A percentile compares a stretch with the other conserved stretches of the same genome.
Evolutionary conservation across 2,797 vertebrate genomes (phyloP).

Genomic region (Spinus olivaceus): DNA sequence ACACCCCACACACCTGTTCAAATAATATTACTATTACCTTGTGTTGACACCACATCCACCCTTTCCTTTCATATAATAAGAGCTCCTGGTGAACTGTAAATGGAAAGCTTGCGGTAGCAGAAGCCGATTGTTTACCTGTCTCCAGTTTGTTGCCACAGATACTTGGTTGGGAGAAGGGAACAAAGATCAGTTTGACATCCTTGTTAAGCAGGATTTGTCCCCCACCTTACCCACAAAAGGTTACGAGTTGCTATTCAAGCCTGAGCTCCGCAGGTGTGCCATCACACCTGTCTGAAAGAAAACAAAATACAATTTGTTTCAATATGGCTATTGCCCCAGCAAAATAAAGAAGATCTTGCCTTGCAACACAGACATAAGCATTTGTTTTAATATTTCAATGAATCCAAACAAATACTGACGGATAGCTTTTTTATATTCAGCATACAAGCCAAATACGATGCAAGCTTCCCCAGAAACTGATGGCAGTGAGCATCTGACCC

Average conservation of each 20-base stretch:
- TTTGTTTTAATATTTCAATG: slow-evolving; percentile 58
- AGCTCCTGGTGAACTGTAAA: slow-evolving; percentile 73
- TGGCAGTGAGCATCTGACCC: not conserved
- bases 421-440: not conserved
- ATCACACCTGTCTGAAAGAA: slow-evolving; percentile 69
- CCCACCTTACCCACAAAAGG: slow-evolving; percentile 60
- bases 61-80: slow-evolving; percentile 77
- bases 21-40: slow-evolving; percentile 75
- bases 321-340: slow-evolving; percentile 31
- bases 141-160: slow-evolving; percentile 59
- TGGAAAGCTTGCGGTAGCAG: slow-evolving; percentile 72
- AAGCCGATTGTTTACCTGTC: slow-evolving; percentile 57
- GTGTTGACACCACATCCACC: slow-evolving; percentile 69
- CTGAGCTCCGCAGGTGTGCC: slow-evolving; percentile 69
- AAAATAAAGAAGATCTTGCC: slow-evolving; percentile 58
- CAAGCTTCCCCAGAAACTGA: not conserved
- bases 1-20: slow-evolving; percentile 79
- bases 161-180: slow-evolving; percentile 44
- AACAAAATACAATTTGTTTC: slow-evolving; percentile 62
- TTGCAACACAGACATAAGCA: slow-evolving; percentile 32
- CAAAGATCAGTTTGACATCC: slow-evolving; percentile 72
- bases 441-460: not conserved
- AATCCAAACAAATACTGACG: slow-evolving; percentile 52
- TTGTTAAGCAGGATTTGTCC: slow-evolving; percentile 79
- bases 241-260: slow-evolving; percentile 45